Evolutionary conservation across 1,140 invertebrate genomes (phyloP).

Genomic region (Cepaea nemoralis): DNA sequence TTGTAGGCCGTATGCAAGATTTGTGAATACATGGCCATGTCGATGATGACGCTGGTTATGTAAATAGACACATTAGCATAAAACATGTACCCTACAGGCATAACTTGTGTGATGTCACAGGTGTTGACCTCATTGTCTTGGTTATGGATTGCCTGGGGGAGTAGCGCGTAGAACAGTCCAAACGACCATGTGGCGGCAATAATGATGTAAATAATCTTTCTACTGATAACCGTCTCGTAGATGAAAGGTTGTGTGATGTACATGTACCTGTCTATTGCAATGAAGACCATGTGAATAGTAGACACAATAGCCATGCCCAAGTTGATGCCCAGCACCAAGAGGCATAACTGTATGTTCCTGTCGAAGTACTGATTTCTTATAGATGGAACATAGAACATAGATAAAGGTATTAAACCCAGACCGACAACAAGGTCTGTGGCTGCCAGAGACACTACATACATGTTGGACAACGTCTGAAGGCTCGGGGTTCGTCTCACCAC

Average conservation of each 20-base stretch:
- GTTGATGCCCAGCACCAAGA: background rate
- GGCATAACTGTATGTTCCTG: conserved; percentile 7
- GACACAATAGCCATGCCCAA: conserved; percentile 20
- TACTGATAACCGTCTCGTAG: background rate
- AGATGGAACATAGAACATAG: conserved; percentile 10
- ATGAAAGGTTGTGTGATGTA: conserved; percentile 14
- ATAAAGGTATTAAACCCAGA: background rate
- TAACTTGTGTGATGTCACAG: conserved; percentile 18
- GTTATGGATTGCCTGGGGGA: conserved; percentile 28
- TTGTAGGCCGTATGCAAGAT: conserved; percentile 5
- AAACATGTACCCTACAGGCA: conserved; percentile 25
- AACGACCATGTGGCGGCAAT: background rate
- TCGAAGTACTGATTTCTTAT: background rate
- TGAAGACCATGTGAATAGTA: conserved; percentile 12
- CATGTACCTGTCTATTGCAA: conserved; percentile 23
- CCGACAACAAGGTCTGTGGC: conserved; percentile 20
- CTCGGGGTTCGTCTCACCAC: background rate
- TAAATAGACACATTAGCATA: conserved; percentile 13
- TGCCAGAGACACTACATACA: conserved; percentile 25
- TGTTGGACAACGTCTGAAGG: conserved; percentile 23
- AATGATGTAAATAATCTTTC: background rate
- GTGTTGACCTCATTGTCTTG: background rate
- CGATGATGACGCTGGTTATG: background rate
- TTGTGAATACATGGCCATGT: background rate
- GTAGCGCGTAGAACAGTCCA: conserved; percentile 8